Evolutionary conservation across 2,888 invertebrate species (phyloP), one percentile per base, ranked within the genome.

Genomic region (Lottia gigantea): DNA sequence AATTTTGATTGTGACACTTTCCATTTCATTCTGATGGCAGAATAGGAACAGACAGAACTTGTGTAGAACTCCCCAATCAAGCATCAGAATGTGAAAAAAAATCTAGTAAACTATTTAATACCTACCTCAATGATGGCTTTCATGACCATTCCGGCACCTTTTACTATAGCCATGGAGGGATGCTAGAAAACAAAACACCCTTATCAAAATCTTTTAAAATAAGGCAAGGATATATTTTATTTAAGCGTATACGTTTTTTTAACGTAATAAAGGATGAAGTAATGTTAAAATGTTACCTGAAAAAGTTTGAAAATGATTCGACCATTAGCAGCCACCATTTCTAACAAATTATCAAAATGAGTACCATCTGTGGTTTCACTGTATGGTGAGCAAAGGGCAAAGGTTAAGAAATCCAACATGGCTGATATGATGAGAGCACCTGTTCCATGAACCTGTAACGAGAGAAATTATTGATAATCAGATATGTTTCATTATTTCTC

Each of bases 361-460:
- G 80, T 79, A 8, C 88, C 87, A 86, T 98, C 97, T 0, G 99
- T 99, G 6, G 99, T 99, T 90, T 99, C 99, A 86, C 97, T 96
- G 90, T 98, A 99, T 6, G 99, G 99, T 76, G 98, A 96, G 90
- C 99, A 99, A 62, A 99, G 91, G 4, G 97, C 94, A 90, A 98
- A 99, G 55, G 98, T 99, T 76, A 99, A 91, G 87, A 99, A 96
- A 90, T 99, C 99, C 87, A 99, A 91, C 97, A 99, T 97, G 77
- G 97, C 95, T 46, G 97, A 95, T 76, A 99, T 95, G 16, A 99
- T 95, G 66, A 99, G 90, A 64, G 98, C 98, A 4, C 98, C 98
- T 69, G 96, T 97, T 67, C 95, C 95, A 75, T 94, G 94, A 71
- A 92, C 92, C 96, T 97, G 89, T 16, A 88, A 88, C 76, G 64